These are phyloP conservation scores for Sesamia nonagrioides DNA, from an alignment of 1,140 invertebrate genomes.

Conservation along the genomic window DNA sequence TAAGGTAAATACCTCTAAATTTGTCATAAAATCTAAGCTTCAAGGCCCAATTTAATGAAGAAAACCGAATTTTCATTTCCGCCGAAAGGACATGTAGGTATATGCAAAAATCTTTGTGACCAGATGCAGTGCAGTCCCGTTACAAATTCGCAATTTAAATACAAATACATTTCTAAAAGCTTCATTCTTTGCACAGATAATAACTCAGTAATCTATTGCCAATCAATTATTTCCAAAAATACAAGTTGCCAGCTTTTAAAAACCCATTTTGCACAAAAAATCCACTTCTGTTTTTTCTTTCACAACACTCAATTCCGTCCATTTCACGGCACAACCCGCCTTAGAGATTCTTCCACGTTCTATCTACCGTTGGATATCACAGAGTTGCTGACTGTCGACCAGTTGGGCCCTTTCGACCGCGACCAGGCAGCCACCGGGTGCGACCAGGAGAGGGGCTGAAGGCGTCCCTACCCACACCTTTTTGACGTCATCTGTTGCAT, in stretches of 20 bases:
- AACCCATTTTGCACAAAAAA: background rate
- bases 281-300: background rate
- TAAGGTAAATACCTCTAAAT: background rate
- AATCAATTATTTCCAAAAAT: background rate
- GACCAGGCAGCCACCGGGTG: constrained; percentile 77
- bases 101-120: background rate
- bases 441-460: constrained; percentile 73
- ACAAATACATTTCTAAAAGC: constrained; percentile 34
- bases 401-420: constrained; percentile 79
- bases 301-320: constrained; percentile 49
- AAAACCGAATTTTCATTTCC: background rate
- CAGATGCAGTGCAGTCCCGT: constrained; percentile 6
- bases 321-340: constrained; percentile 64
- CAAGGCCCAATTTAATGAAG: background rate
- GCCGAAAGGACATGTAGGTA: background rate
- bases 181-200: background rate
- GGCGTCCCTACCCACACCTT: constrained; percentile 81
- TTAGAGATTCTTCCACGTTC: constrained; percentile 58
- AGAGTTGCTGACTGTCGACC: constrained; percentile 69
- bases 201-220: background rate
- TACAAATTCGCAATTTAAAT: background rate
- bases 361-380: constrained; percentile 82
- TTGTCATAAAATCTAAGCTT: background rate
- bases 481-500: constrained; percentile 77
- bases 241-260: background rate